These are phyloP conservation scores for Sylvicola cinctus DNA, from an alignment of 2,888 invertebrate species.

Conservation along the genomic window DNA sequence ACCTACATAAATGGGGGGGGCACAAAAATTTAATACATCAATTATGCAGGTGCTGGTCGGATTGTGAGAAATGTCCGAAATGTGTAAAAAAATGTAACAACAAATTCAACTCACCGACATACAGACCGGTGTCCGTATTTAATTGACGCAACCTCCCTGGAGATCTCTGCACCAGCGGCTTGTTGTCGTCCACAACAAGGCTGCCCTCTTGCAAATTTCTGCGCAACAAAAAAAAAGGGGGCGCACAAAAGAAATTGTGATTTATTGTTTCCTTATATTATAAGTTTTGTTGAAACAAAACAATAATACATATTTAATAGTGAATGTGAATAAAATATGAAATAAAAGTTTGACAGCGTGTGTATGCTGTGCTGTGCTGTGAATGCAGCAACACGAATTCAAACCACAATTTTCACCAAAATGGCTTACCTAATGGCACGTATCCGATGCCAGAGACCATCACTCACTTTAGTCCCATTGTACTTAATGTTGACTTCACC, in stretches of 20 bases:
- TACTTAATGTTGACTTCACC: conserved; percentile 70
- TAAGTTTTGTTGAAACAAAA: no score
- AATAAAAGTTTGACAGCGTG: no score
- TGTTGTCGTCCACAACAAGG: conserved; percentile 73
- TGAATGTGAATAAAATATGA: no score
- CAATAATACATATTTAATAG: no score
- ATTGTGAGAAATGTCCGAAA: no score
- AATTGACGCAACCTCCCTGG: conserved; percentile 69
- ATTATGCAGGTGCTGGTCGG: not conserved
- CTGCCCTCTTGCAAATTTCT: conserved; percentile 75
- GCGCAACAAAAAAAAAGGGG: conserved; percentile 10
- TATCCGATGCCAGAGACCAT: conserved; percentile 66
- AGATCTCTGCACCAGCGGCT: conserved; percentile 57
- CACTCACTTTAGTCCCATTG: conserved; percentile 69
- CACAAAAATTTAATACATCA: conserved; percentile 1
- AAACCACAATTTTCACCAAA: not conserved
- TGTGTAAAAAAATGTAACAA: not conserved
- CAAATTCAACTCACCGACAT: conserved; percentile 44
- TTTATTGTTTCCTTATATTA: conserved; percentile 1
- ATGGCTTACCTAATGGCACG: conserved; percentile 52
- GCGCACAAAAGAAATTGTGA: conserved; percentile 5
- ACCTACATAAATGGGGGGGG: conserved; percentile 31
- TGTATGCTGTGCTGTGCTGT: no score
- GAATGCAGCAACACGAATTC: not conserved
- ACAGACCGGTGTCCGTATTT: conserved; percentile 73